These are phyloP conservation scores for Dermolepida albohirtum DNA, from an alignment of 2,888 invertebrate species.

Conservation along the genomic window DNA sequence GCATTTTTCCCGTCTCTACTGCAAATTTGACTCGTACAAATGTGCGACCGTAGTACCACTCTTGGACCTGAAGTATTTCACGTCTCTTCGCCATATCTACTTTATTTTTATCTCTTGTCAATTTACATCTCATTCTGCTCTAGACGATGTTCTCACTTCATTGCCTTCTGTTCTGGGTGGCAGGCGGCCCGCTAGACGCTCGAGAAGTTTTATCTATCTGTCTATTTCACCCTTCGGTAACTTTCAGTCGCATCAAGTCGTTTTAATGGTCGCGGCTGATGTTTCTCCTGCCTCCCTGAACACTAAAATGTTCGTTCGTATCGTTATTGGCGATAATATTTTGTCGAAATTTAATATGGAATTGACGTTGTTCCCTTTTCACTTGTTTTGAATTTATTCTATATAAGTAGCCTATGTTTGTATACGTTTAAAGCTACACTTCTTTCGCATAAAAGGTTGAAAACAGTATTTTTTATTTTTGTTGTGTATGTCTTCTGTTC, in stretches of 20 bases:
- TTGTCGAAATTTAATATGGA: conserved; percentile 8
- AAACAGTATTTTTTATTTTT: too few species aligned
- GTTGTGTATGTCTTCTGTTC: too few species aligned
- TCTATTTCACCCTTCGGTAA: conserved; percentile 48
- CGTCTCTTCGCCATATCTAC: conserved; percentile 43
- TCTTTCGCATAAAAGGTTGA: too few species aligned
- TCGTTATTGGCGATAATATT: conserved; percentile 15
- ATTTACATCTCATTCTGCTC: conserved; percentile 55
- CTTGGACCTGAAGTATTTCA: background rate
- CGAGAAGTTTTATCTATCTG: conserved; percentile 47
- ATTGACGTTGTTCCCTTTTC: conserved; percentile 1
- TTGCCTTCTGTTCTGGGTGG: conserved; percentile 43
- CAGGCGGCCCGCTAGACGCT: conserved; percentile 33
- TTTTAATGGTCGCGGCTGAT: conserved; percentile 24
- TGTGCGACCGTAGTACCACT: background rate
- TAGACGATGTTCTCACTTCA: conserved; percentile 51
- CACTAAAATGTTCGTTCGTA: background rate
- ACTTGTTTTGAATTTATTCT: too few species aligned
- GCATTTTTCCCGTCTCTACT: too few species aligned
- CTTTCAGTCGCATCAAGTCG: conserved; percentile 28
- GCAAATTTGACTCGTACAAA: too few species aligned
- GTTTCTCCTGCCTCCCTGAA: conserved; percentile 1
- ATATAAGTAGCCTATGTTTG: too few species aligned
- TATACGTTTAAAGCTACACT: too few species aligned
- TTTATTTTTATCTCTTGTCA: conserved; percentile 54